Evolutionary conservation across 2,797 vertebrate species (phyloP), one percentile per base, ranked within the genome.

Genomic region (Melanotaenia pygmaea): DNA sequence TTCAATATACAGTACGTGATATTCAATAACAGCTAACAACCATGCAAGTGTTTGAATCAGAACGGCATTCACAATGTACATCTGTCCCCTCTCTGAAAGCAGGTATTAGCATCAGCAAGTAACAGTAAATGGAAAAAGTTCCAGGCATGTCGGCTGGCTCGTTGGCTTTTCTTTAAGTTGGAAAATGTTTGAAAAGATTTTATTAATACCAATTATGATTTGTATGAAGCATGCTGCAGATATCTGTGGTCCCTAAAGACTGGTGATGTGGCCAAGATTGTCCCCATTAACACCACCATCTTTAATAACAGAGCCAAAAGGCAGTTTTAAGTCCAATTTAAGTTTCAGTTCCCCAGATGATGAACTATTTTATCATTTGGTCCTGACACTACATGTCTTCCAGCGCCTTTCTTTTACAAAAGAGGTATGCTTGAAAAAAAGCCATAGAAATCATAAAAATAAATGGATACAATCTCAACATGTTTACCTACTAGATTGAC

Each of bases 11-110:
- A n/a, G n/a, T 73, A 72, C 72, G 60, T 63, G 67, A 80, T 72
- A 77, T 14, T 66, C 62, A 80, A 50, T 59, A 86, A 92, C 86
- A 88, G 86, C 76, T 77, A 90, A 91, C 92, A 93, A 89, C 69
- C 94, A 95, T 95, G 94, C 93, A 93, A 76, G 85, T 59, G 47
- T 80, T 76, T 63, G 43, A 74, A 67, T 67, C 69, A 51, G 77
- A 66, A 72, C 20, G 47, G 64, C 43, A 70, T 77, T 84, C 58
- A 62, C 67, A 59, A 64, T n/a, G 54, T 45, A 62, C 67, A 65
- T 22, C 1, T 56, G 34, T 78, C 47, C 66, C 24, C 67, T 71
- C 63, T 69, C 68, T 66, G 26, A 82, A 73, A 79, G 72, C 78
- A 69, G 76, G 68, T 53, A 70, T 84, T 77, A 73, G 90, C 77